phyloP scores from a whole-genome alignment of 2,113 vertebrate genomes.

The Vulpes ferrilata region DNA sequence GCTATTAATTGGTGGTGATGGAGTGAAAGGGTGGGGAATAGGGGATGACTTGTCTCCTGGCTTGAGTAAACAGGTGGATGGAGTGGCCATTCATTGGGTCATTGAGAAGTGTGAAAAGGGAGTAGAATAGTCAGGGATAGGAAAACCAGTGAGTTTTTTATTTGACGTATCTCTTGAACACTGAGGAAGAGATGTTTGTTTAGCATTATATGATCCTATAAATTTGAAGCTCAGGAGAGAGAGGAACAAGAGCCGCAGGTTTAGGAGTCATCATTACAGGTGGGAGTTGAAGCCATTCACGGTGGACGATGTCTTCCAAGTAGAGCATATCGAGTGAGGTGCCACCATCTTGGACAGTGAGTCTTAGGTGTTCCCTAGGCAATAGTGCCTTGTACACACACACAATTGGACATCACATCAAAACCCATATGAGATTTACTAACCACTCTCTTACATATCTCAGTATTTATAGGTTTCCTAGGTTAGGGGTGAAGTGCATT shows the following conservation, averaged over 20 bases:
- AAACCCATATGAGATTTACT: neutral
- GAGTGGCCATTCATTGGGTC: neutral
- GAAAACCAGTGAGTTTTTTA: neutral
- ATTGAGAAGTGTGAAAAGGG: neutral
- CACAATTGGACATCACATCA: neutral
- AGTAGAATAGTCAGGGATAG: accelerated
- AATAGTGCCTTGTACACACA: neutral
- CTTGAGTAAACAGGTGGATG: neutral
- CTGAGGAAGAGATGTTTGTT: neutral
- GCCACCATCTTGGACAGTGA: neutral
- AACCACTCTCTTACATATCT: neutral
- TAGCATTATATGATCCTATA: neutral
- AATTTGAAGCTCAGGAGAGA: neutral
- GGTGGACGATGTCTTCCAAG: neutral
- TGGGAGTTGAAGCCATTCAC: neutral
- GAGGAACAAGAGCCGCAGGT: neutral
- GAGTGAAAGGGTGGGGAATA: neutral
- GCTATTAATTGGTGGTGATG: neutral
- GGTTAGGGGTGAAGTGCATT: neutral
- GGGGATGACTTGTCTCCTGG: neutral
- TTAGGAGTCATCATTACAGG: neutral
- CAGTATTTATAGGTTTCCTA: neutral
- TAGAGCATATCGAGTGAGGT: neutral
- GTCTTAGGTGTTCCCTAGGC: neutral
- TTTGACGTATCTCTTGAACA: neutral